phyloP scores from a whole-genome alignment of 2,888 invertebrate genomes.

The Lamellibrachia satsuma region DNA sequence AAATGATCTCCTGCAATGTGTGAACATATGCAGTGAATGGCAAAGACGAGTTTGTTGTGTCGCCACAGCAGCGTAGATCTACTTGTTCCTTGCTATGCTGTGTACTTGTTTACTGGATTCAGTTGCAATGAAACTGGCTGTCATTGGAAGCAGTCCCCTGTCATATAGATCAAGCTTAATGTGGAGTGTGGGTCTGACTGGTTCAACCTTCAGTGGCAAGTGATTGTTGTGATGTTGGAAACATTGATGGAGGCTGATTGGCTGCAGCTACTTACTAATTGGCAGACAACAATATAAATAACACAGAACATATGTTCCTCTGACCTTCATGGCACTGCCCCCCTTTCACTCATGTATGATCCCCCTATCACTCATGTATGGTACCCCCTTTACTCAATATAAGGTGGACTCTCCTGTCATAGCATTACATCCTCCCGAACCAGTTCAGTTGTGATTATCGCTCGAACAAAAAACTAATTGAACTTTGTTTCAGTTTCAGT shows the following conservation, averaged over 20 bases:
- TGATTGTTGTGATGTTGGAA: neutral
- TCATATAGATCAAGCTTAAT: conserved; percentile 1
- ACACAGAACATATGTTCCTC: neutral
- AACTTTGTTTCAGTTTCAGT: neutral
- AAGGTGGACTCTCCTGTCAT: neutral
- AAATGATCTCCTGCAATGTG: too few species aligned
- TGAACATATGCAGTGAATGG: too few species aligned
- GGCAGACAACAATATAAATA: neutral
- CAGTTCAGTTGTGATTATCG: neutral
- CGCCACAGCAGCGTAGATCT: too few species aligned
- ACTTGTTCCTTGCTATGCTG: neutral
- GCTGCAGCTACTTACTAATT: neutral
- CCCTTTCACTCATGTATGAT: too few species aligned
- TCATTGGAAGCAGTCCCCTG: neutral
- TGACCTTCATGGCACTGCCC: neutral
- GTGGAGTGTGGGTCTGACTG: neutral
- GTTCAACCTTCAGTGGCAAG: neutral
- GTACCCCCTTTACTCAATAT: neutral
- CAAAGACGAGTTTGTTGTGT: too few species aligned
- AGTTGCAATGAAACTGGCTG: neutral
- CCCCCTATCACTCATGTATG: too few species aligned
- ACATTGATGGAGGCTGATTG: neutral
- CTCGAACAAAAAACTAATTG: neutral
- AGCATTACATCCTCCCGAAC: neutral
- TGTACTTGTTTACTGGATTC: neutral